A percentile compares a stretch with the other conserved stretches of the same genome.
Evolutionary conservation across 23 tunicate species (phyloP).

Genomic region (Halocynthia roretzi): DNA sequence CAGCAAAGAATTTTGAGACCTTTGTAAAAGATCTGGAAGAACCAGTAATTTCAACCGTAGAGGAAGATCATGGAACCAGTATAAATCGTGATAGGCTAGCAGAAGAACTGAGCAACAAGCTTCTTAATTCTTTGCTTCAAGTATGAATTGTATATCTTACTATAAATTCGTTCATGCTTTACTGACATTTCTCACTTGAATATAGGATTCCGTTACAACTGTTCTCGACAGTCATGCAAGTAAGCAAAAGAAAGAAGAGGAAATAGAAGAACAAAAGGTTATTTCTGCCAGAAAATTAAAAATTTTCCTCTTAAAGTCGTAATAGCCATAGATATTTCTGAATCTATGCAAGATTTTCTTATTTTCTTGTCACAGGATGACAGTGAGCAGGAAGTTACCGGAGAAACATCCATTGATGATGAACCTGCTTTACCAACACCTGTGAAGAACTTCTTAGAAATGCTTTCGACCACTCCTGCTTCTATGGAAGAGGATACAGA

Average conservation of each 20-base stretch:
- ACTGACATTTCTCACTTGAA: not conserved
- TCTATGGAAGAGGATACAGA: not conserved
- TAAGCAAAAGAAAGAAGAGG: not conserved
- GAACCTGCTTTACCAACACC: not conserved
- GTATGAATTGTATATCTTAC: not conserved
- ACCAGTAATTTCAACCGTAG: too few relatives aligned
- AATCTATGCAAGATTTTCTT: not conserved
- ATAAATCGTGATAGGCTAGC: not conserved
- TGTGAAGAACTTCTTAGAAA: not conserved
- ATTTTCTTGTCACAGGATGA: too few relatives aligned
- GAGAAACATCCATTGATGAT: not conserved
- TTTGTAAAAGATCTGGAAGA: too few relatives aligned
- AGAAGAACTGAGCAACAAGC: not conserved
- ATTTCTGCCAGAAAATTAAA: not conserved
- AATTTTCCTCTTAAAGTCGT: not conserved
- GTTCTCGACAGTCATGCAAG: not conserved
- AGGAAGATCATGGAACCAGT: too few relatives aligned
- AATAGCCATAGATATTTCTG: not conserved
- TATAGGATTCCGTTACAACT: constrained; percentile 9
- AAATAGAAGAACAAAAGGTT: not conserved
- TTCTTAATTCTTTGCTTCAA: constrained; percentile 20
- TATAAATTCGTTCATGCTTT: not conserved
- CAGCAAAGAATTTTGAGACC: too few relatives aligned
- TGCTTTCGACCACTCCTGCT: not conserved
- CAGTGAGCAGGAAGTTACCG: not conserved